phyloP scores from a whole-genome alignment of 2,888 invertebrate genomes.

The Amiota communis region DNA sequence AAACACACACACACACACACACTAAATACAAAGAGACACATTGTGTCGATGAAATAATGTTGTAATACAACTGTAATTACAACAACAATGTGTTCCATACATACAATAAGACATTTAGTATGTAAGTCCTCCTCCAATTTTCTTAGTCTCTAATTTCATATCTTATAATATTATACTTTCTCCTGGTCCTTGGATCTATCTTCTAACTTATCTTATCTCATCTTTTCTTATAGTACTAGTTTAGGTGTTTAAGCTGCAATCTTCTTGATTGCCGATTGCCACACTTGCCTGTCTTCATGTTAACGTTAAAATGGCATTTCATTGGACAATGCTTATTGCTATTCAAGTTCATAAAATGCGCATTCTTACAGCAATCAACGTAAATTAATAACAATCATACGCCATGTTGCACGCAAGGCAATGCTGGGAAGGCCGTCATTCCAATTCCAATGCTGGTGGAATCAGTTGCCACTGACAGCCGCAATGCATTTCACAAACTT shows the following conservation, averaged over 20 bases:
- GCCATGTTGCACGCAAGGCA: constrained; percentile 52
- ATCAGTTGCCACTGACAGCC: constrained; percentile 63
- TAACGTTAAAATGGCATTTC: too few relatives aligned
- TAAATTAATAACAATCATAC: constrained; percentile 66
- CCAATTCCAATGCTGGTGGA: background rate
- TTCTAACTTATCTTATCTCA: too few relatives aligned
- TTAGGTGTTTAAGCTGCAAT: too few relatives aligned
- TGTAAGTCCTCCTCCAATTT: too few relatives aligned
- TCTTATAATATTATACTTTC: too few relatives aligned
- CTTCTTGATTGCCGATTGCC: too few relatives aligned
- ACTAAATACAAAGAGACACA: constrained; percentile 44
- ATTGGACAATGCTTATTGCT: constrained; percentile 12
- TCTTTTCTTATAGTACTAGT: too few relatives aligned
- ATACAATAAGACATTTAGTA: too few relatives aligned
- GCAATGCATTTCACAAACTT: constrained; percentile 58
- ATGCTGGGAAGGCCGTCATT: background rate
- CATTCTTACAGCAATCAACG: constrained; percentile 2
- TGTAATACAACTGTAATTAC: constrained; percentile 60
- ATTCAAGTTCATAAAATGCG: constrained; percentile 53
- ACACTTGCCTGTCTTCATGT: too few relatives aligned
- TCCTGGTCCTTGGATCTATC: too few relatives aligned
- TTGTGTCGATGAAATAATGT: constrained; percentile 58
- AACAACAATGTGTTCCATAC: constrained; percentile 1
- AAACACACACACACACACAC: constrained; percentile 31
- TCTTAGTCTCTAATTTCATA: too few relatives aligned